phyloP scores from a whole-genome alignment of 2,797 vertebrate genomes.

The Phataginus tetradactyla region DNA sequence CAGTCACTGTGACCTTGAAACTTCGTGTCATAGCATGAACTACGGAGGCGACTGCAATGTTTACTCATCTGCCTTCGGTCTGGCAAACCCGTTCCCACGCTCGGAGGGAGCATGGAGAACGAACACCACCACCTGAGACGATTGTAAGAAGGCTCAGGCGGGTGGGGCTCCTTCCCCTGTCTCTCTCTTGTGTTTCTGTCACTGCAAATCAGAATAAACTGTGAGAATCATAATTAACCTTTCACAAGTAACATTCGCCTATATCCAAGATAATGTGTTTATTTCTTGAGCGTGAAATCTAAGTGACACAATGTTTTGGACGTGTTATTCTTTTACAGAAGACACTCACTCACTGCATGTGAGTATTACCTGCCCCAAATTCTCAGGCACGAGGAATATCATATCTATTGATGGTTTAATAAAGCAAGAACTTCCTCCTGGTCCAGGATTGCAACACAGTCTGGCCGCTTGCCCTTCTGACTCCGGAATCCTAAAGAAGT shows the following conservation, averaged over 20 bases:
- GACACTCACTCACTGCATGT: no score
- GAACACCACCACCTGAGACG: fast-evolving
- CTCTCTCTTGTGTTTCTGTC: background rate
- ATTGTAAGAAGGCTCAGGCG: background rate
- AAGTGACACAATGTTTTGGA: background rate
- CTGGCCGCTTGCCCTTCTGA: background rate
- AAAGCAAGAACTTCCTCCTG: background rate
- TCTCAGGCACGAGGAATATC: background rate
- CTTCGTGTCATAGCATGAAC: background rate
- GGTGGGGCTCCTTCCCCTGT: fast-evolving
- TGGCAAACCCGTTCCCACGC: background rate
- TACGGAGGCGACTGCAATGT: background rate
- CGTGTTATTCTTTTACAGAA: background rate
- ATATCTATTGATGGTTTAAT: background rate
- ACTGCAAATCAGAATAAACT: background rate
- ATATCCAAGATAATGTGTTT: no score
- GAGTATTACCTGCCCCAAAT: background rate
- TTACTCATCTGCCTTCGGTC: background rate
- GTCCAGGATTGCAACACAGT: fast-evolving
- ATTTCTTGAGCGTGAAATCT: background rate
- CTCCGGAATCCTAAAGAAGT: background rate
- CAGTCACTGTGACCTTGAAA: background rate
- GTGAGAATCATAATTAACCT: background rate
- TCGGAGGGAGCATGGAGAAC: background rate
- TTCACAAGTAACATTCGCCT: background rate